A percentile compares a stretch with the other conserved stretches of the same genome.
phyloP scores from a whole-genome alignment of 1,140 invertebrate species.

The Gyrodactylus salaris region DNA sequence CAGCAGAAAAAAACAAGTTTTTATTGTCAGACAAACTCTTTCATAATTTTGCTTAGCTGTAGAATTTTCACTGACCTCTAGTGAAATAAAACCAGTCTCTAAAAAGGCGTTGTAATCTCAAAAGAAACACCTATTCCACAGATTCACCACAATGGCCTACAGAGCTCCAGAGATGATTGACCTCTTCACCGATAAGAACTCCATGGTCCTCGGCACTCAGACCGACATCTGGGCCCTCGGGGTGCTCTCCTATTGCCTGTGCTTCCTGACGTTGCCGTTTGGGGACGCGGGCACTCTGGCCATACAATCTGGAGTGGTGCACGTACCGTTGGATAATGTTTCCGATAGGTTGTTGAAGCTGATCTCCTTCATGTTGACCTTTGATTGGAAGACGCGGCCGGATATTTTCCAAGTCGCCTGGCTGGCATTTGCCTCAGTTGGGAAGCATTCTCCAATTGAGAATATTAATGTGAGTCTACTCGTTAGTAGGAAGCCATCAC shows the following conservation, averaged over 20 bases:
- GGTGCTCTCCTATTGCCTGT: neutral
- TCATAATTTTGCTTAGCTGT: too few relatives aligned
- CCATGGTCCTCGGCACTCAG: neutral
- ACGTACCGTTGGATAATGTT: neutral
- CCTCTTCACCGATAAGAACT: neutral
- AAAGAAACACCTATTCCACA: constrained; percentile 10
- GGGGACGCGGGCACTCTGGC: neutral
- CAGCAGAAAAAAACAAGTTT: too few relatives aligned
- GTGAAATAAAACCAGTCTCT: too few relatives aligned
- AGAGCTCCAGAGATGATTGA: constrained; percentile 52
- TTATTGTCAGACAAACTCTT: too few relatives aligned
- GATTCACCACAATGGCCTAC: constrained; percentile 63
- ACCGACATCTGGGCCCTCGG: constrained; percentile 1
- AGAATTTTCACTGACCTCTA: too few relatives aligned
- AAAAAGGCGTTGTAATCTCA: too few relatives aligned
- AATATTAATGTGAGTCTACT: neutral
- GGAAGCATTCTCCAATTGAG: neutral
- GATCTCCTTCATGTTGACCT: neutral
- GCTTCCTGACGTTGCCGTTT: constrained; percentile 1
- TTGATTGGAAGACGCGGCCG: neutral
- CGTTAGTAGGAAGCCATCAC: neutral
- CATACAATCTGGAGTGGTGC: constrained; percentile 1
- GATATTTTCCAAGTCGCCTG: neutral
- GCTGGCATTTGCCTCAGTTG: neutral
- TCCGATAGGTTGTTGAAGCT: neutral